Base-by-base conservation (phyloP, 2,797 vertebrate species). In the Crocodylus rhombifer region DNA sequence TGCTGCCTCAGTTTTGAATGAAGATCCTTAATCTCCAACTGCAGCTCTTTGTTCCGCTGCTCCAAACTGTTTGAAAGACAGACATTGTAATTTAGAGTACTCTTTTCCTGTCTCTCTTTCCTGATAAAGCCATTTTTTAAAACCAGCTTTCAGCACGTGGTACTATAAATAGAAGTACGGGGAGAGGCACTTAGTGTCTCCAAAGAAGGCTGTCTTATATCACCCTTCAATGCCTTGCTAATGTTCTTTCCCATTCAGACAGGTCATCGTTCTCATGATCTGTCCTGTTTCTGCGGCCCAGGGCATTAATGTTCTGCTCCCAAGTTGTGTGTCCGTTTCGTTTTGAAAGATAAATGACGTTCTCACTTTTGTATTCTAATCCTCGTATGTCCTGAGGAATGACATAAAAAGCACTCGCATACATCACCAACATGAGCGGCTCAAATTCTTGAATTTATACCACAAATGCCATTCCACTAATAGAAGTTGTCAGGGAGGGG, bases 1-100 rank as follows among this genome's bases (percentile, higher is more conserved):
- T 98, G 98, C 97, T 98, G 98, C 1, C 93, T 88, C 77, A 98
- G 95, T 95, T 97, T 97, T 2, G 96, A 96, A n/a, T 95, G 98
- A 95, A 97, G 87, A 3, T 91, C 96, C 77, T 97, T 85, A 1
- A 98, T 97, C 91, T 98, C 97, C 0, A 74, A 25, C 96, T 98
- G 97, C 91, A 98, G 95, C 76, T 91, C 97, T 76, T 97, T 97
- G 16, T 98, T 98, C 87, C 94, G 94, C 92, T 98, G 97, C 97
- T 98, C 98, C 73, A 98, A 95, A 84, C 98, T 98, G 95, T 57
- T 14, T 71, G 85, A 26, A 73, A 61, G 26, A 62, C 20, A 42
- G 8, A 78, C 14, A 12, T 2, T 55, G 51, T 17, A n/a, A 79
- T 82, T 60, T 14, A 85, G 21, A 18, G 28, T 1, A 3, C 17